Conservation (phyloP, 2,888 invertebrate genomes). For the Oscheius sp. region DNA sequence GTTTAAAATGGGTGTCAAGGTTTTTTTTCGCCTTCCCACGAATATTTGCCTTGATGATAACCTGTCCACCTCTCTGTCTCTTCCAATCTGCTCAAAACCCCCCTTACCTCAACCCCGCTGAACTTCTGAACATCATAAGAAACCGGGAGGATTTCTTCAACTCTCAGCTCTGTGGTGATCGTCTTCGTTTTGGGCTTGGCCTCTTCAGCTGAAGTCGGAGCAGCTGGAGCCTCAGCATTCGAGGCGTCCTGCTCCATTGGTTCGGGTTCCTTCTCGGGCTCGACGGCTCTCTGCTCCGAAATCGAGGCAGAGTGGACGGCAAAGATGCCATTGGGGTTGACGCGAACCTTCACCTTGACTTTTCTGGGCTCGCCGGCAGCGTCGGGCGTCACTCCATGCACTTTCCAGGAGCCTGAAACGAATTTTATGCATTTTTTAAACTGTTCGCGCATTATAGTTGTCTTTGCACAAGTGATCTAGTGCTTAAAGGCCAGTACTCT, state of each 20-base stretch:
- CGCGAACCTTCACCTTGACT: slow-evolving; percentile 87
- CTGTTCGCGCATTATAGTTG: too few relatives aligned
- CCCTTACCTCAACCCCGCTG: slow-evolving; percentile 84
- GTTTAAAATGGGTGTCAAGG: too few relatives aligned
- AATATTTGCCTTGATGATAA: too few relatives aligned
- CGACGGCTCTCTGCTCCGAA: slow-evolving; percentile 71
- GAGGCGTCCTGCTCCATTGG: slow-evolving; percentile 24
- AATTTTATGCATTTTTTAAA: not conserved
- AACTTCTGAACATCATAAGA: slow-evolving; percentile 83
- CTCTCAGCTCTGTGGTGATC: slow-evolving; percentile 86
- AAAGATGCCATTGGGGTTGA: slow-evolving; percentile 93
- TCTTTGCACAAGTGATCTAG: too few relatives aligned
- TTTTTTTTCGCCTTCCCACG: too few relatives aligned
- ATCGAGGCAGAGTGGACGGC: slow-evolving; percentile 87
- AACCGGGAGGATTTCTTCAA: slow-evolving; percentile 82
- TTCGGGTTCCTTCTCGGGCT: slow-evolving; percentile 47
- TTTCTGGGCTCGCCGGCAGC: slow-evolving; percentile 89
- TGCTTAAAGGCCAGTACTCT: too few relatives aligned
- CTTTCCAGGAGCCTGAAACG: slow-evolving; percentile 74
- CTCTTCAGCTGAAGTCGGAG: slow-evolving; percentile 6
- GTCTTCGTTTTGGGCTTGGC: slow-evolving; percentile 82
- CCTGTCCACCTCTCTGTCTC: too few relatives aligned
- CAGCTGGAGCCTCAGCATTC: slow-evolving; percentile 22
- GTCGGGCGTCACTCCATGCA: slow-evolving; percentile 82
- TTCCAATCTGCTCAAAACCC: too few relatives aligned